A percentile compares a stretch with the other conserved stretches of the same genome.
phyloP scores from a whole-genome alignment of 2,797 vertebrate species.

The Dendrocincla tyrannina region DNA sequence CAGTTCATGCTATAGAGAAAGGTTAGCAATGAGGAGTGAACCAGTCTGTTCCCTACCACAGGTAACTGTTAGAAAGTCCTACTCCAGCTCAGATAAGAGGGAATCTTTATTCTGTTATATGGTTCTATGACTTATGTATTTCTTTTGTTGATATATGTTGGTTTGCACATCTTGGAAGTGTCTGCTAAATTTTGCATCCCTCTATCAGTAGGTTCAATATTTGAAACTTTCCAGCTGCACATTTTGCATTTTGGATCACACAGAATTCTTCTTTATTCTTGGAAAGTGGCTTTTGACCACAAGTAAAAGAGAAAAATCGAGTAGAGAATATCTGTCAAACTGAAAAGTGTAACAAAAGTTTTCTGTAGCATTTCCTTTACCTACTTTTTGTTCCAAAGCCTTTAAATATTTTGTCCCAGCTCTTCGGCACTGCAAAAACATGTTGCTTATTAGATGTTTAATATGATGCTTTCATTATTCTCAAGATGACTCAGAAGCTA shows the following conservation, averaged over 20 bases:
- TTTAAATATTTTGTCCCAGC: neutral
- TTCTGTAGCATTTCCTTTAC: neutral
- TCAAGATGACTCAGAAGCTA: neutral
- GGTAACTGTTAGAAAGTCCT: neutral
- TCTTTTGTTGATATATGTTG: neutral
- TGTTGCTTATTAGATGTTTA: neutral
- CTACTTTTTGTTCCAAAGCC: neutral
- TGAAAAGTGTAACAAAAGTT: neutral
- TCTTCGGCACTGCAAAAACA: rapidly evolving
- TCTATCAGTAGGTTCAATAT: neutral
- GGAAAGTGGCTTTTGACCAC: neutral
- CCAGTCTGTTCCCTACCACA: neutral
- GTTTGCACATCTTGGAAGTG: neutral
- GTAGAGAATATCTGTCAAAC: neutral
- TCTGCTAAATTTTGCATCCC: neutral
- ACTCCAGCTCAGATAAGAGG: neutral
- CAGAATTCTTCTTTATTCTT: neutral
- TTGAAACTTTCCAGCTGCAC: neutral
- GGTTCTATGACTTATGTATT: neutral
- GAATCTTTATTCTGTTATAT: neutral
- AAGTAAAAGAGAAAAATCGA: neutral
- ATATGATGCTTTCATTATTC: neutral
- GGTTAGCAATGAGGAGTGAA: neutral
- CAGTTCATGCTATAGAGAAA: neutral
- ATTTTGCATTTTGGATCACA: neutral